phyloP scores from a whole-genome alignment of 2,888 invertebrate species.

The Leucozona laternaria region DNA sequence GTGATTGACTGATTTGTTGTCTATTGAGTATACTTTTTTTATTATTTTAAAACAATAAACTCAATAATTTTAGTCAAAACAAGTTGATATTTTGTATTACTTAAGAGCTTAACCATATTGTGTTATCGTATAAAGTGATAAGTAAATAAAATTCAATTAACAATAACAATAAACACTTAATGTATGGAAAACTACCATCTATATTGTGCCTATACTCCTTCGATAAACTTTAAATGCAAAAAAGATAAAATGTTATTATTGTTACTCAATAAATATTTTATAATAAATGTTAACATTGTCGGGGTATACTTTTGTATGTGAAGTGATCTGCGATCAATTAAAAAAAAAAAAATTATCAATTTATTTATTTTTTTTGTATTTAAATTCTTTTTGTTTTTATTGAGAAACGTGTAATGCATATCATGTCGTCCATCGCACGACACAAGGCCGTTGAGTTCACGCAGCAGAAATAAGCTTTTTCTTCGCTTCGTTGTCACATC shows the following conservation, averaged over 20 bases:
- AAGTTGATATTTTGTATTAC: constrained; percentile 9
- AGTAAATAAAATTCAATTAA: constrained; percentile 8
- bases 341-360: constrained; percentile 39
- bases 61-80: constrained; percentile 23
- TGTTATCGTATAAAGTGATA: constrained; percentile 20
- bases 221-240: not conserved
- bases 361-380: constrained; percentile 37
- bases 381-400: constrained; percentile 44
- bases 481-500: not conserved
- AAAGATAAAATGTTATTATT: not conserved
- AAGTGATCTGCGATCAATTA: constrained; percentile 36
- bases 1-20: not conserved
- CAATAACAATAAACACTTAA: constrained; percentile 9
- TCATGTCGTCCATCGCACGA: not conserved
- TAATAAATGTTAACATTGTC: constrained; percentile 4
- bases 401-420: constrained; percentile 19
- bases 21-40: not conserved
- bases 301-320: not conserved
- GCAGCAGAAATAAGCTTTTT: not conserved
- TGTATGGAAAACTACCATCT: constrained; percentile 23
- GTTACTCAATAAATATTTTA: constrained; percentile 16
- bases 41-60: not conserved
- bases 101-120: not conserved
- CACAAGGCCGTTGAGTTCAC: constrained; percentile 20
- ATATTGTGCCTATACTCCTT: not conserved